These are phyloP conservation scores for Thecocarcelia acutangulata DNA, from an alignment of 2,888 invertebrate genomes.

Conservation along the genomic window DNA sequence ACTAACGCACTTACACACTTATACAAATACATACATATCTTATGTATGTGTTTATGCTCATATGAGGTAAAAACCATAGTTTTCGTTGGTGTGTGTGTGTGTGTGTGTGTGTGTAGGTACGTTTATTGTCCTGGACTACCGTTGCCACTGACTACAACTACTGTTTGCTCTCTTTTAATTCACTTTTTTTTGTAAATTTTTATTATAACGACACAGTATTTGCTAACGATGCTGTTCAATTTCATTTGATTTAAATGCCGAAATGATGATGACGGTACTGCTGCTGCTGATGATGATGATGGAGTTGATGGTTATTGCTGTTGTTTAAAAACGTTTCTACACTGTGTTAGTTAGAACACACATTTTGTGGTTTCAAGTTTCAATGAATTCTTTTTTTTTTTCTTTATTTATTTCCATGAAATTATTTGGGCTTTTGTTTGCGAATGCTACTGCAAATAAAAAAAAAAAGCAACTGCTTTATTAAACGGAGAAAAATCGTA, in stretches of 20 bases:
- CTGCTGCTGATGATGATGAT: constrained; percentile 22
- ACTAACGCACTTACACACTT: not conserved
- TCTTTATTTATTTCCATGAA: constrained; percentile 24
- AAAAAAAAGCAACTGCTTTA: constrained; percentile 16
- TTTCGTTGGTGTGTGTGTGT: not conserved
- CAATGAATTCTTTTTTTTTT: constrained; percentile 52
- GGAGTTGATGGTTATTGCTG: constrained; percentile 51
- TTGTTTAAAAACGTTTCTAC: constrained; percentile 28
- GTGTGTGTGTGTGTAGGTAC: constrained; percentile 4
- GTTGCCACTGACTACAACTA: constrained; percentile 56
- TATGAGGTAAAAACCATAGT: not conserved
- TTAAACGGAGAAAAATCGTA: constrained; percentile 4
- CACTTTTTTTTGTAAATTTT: constrained; percentile 13
- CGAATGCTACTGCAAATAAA: constrained; percentile 32
- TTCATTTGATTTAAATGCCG: constrained; percentile 52
- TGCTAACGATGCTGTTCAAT: constrained; percentile 61
- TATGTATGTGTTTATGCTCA: not conserved
- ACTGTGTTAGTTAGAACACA: constrained; percentile 49
- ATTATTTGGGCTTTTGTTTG: constrained; percentile 49
- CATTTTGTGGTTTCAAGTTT: constrained; percentile 65
- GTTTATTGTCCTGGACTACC: constrained; percentile 57
- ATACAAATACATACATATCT: not conserved
- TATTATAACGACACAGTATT: constrained; percentile 29
- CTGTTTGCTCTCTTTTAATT: constrained; percentile 43
- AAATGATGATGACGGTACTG: constrained; percentile 44